Base-by-base conservation (phyloP, 2,797 vertebrate genomes). In the Pitangus sulphuratus region DNA sequence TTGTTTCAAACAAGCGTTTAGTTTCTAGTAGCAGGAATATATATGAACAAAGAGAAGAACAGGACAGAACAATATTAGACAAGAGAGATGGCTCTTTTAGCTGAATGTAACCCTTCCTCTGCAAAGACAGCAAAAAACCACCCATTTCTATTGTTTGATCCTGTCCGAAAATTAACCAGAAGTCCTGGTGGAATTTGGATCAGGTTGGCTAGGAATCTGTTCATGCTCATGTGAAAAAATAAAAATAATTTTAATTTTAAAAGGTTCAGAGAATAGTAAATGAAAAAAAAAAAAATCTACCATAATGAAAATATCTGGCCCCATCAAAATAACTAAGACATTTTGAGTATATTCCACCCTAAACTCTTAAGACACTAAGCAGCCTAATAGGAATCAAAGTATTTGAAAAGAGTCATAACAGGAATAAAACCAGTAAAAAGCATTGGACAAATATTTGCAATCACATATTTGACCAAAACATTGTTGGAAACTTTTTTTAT, bases 1-100 rank as follows among this genome's bases (percentile, higher is more conserved):
- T 94, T 90, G 33, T 72, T 92, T 78, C 65, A 84, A 90, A 71
- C 28, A 89, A 94, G 48, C 15, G 48, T 86, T 78, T 93, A 30
- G 5, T 44, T 93, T 90, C 44, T 53, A 81, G 51, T 12, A 95
- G n/a, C 24, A 69, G 39, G n/a, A 90, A 69, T 74, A 77, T 22
- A 84, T 45, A 86, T 16, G 47, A 88, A 77, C 24, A 92, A 88
- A 88, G 31, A 51, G 26, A 87, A 68, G 14, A 80, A 66, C 20
- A 45, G 35, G 44, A 54, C 7, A 31, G 47, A 26, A 50, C 24
- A 74, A 79, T 35, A 84, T 84, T 28, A 78, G 40, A 48, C 19
- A 76, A 56, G 33, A 76, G 10, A 75, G 20, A 89, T 28, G 10
- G 14, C 4, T 74, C 30, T 83, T 81, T 86, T 20, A 70, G 65